These are phyloP conservation scores for Rhabdophis nuchalis DNA, from an alignment of 2,797 vertebrate genomes.

Conservation along the genomic window DNA sequence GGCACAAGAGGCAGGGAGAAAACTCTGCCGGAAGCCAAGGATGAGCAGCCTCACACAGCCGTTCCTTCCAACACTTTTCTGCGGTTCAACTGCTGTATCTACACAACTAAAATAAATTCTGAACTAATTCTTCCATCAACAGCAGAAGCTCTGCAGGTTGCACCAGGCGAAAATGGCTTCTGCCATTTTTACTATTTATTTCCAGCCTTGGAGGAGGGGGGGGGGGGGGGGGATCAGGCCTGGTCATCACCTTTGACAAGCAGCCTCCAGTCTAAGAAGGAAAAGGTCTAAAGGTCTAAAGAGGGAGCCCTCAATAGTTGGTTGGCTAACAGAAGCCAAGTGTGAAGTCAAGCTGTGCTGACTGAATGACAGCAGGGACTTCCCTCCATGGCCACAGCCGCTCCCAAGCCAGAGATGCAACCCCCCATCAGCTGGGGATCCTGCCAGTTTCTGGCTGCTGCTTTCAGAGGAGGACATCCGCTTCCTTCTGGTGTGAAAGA, in stretches of 20 bases:
- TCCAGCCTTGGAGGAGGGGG: neutral
- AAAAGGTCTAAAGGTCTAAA: neutral
- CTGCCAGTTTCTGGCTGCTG: neutral
- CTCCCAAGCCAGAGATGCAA: accelerated
- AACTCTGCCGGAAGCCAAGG: neutral
- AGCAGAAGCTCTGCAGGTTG: neutral
- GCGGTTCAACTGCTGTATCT: neutral
- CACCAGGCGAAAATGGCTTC: neutral
- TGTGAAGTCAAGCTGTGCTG: neutral
- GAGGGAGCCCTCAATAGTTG: neutral
- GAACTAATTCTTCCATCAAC: neutral
- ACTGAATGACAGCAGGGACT: neutral
- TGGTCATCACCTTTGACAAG: neutral
- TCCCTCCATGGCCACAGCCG: too few species aligned
- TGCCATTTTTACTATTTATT: neutral
- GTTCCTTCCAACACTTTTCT: neutral
- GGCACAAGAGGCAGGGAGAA: neutral
- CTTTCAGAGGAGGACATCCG: neutral
- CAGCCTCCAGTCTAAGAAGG: neutral
- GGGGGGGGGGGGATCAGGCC: too few species aligned
- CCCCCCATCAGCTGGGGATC: neutral
- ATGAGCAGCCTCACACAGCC: neutral
- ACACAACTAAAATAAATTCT: too few species aligned
- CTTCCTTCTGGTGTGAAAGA: neutral
- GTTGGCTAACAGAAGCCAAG: neutral